These are phyloP conservation scores for Centropristis striata DNA, from an alignment of 2,113 vertebrate genomes.

Conservation along the genomic window DNA sequence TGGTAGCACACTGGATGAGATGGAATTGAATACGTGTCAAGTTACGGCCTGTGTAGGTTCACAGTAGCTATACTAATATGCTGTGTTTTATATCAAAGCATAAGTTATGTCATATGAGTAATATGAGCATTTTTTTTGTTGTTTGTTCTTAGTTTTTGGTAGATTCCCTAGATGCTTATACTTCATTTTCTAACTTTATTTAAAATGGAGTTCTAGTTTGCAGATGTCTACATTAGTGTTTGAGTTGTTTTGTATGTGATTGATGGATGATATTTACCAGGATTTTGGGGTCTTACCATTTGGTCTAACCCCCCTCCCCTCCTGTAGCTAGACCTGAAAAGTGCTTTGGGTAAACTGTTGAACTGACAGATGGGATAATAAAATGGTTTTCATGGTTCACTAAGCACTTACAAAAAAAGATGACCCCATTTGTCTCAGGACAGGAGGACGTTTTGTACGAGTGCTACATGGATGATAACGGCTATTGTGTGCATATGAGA, in stretches of 20 bases:
- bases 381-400: constrained; percentile 61
- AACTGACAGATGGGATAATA: constrained; percentile 67
- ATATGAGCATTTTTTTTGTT: constrained; percentile 51
- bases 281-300: constrained; percentile 49
- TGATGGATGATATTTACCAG: constrained; percentile 61
- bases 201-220: constrained; percentile 66
- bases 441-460: constrained; percentile 45
- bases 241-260: constrained; percentile 70
- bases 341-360: constrained; percentile 64
- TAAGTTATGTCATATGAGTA: constrained; percentile 48
- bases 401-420: constrained; percentile 60
- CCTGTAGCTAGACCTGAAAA: constrained; percentile 58
- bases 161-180: constrained; percentile 61
- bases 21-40: constrained; percentile 42
- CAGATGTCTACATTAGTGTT: constrained; percentile 69
- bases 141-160: constrained; percentile 68
- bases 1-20: constrained; percentile 64
- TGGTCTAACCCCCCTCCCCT: not conserved
- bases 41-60: constrained; percentile 48
- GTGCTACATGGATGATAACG: constrained; percentile 41
- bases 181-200: constrained; percentile 62
- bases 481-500: constrained; percentile 31
- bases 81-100: constrained; percentile 66
- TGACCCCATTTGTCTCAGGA: constrained; percentile 67
- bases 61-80: constrained; percentile 51